Conservation (phyloP, 2,888 invertebrate genomes). For the Pollenia amentaria region DNA sequence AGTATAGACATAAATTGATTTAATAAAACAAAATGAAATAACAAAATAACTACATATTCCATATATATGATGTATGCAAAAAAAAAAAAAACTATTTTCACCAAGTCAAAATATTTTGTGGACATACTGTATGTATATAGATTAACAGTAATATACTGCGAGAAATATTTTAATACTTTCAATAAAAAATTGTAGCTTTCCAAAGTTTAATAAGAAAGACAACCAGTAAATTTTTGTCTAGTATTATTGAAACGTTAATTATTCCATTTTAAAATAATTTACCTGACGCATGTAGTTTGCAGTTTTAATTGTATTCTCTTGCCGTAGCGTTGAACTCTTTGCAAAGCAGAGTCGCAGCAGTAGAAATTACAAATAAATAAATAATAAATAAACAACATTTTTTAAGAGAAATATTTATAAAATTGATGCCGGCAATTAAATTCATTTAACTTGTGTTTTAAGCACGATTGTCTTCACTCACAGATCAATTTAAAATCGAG, state of each 20-base stretch:
- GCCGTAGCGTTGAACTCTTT: conserved; percentile 60
- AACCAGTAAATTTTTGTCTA: too few species aligned
- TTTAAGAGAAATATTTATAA: conserved; percentile 60
- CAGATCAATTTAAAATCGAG: conserved; percentile 59
- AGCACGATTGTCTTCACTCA: conserved; percentile 49
- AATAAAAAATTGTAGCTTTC: too few species aligned
- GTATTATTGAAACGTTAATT: background rate
- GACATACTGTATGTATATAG: too few species aligned
- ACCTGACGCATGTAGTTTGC: conserved; percentile 8
- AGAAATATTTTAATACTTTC: too few species aligned
- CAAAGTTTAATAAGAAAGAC: too few species aligned
- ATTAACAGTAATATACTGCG: too few species aligned
- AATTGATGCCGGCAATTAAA: conserved; percentile 67
- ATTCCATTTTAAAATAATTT: background rate
- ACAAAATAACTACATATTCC: too few species aligned
- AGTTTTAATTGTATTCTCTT: conserved; percentile 17
- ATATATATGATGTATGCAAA: too few species aligned
- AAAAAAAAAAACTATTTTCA: too few species aligned
- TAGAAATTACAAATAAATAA: conserved; percentile 16
- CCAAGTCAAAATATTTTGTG: too few species aligned
- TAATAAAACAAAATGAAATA: too few species aligned
- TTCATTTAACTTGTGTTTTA: conserved; percentile 56
- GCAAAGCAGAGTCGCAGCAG: conserved; percentile 32
- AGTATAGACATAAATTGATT: too few species aligned
- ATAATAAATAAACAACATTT: conserved; percentile 51